Percentiles rank a stretch among this genome's conserved stretches.
phyloP scores from a whole-genome alignment of 2,797 vertebrate species.

The Onychomys arenicola region DNA sequence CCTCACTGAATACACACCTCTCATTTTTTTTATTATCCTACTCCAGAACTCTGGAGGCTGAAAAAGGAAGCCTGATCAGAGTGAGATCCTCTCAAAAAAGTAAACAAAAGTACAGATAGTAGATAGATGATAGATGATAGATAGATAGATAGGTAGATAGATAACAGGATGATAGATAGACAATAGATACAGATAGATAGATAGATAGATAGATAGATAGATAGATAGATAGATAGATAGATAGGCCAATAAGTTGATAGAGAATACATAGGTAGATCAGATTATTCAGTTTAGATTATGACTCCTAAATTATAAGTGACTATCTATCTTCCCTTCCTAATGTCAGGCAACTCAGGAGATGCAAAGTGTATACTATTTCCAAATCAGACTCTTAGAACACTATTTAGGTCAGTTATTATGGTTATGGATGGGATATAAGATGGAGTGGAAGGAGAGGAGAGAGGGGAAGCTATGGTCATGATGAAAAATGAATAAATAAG shows the following conservation, averaged over 20 bases:
- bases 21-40: neutral
- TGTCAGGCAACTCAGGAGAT: accelerated
- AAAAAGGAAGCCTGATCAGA: neutral
- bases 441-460: neutral
- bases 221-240: neutral
- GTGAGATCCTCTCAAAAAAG: neutral
- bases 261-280: neutral
- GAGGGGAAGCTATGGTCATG: neutral
- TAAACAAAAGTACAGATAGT: neutral
- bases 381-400: neutral
- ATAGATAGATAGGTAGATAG: neutral
- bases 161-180: neutral
- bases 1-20: neutral
- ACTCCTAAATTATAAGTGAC: neutral
- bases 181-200: neutral
- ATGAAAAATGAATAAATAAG: neutral
- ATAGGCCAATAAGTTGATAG: neutral
- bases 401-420: neutral
- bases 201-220: neutral
- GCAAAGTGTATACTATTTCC: neutral
- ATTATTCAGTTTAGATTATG: neutral
- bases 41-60: neutral
- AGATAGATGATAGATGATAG: neutral
- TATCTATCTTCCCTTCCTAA: neutral
- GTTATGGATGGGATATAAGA: neutral